Conservation (phyloP, 2,113 vertebrate species). For the Carassius gibelio region DNA sequence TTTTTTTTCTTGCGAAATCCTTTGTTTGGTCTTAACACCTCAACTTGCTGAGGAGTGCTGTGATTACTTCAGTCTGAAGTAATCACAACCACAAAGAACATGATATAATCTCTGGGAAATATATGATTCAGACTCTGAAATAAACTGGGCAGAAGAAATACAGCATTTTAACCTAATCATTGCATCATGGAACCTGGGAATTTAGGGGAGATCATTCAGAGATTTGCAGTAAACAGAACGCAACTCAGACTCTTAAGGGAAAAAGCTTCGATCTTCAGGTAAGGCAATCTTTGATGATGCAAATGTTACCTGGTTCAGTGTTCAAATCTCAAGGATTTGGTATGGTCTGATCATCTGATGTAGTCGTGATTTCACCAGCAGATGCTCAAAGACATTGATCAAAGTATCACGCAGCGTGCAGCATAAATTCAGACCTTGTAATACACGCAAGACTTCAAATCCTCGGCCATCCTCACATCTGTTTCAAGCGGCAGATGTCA, state of each 20-base stretch:
- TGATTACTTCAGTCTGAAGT: neutral
- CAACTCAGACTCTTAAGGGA: conserved; percentile 23
- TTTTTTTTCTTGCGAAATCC: neutral
- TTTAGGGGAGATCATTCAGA: conserved; percentile 27
- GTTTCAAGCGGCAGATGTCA: conserved; percentile 28
- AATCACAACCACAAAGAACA: neutral
- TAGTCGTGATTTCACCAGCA: neutral
- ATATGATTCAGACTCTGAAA: neutral
- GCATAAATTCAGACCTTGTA: neutral
- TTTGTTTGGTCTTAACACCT: neutral
- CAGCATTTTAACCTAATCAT: conserved; percentile 8
- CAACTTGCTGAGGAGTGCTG: neutral
- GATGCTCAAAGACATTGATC: neutral
- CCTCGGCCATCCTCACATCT: conserved; percentile 42
- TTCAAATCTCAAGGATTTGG: conserved; percentile 10
- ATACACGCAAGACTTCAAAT: neutral
- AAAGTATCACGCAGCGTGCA: neutral
- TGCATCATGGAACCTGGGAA: conserved; percentile 19
- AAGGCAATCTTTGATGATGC: conserved; percentile 26
- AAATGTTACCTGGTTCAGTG: conserved; percentile 3
- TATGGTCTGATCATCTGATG: neutral
- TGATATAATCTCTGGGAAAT: conserved; percentile 9
- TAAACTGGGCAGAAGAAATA: neutral
- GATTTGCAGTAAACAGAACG: conserved; percentile 19
- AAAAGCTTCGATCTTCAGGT: neutral